These are phyloP conservation scores for Macropus fuliginosus DNA, from an alignment of 2,797 vertebrate genomes.

Conservation along the genomic window DNA sequence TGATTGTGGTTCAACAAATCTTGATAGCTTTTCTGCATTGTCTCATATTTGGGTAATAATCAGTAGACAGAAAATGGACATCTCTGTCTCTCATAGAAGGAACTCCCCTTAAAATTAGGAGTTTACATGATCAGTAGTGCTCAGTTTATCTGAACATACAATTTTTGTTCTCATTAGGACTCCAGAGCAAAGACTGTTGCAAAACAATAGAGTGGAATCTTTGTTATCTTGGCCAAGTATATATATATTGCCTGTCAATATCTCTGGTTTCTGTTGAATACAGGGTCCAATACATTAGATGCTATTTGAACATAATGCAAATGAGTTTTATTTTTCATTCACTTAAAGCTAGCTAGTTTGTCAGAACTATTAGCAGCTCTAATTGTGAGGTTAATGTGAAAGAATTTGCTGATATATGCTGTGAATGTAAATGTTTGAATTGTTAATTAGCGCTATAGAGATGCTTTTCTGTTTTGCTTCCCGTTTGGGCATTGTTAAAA, in stretches of 20 bases:
- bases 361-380: neutral
- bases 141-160: neutral
- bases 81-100: neutral
- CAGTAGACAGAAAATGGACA: neutral
- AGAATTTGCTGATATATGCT: neutral
- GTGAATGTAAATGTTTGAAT: conserved; percentile 29
- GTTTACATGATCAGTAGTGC: neutral
- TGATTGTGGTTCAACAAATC: neutral
- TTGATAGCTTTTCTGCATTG: neutral
- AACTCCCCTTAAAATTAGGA: neutral
- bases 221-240: neutral
- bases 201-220: neutral
- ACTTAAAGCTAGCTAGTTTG: neutral
- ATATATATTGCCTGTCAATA: neutral
- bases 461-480: neutral
- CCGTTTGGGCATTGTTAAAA: neutral
- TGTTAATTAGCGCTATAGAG: neutral
- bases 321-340: neutral
- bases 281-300: neutral
- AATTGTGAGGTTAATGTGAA: neutral
- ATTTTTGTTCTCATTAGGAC: neutral
- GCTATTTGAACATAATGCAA: neutral
- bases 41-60: neutral
- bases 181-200: neutral
- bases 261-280: neutral